Percentiles rank a stretch among this genome's conserved stretches.
phyloP scores from a whole-genome alignment of 1,140 invertebrate genomes.

The Papilio polyxenes region DNA sequence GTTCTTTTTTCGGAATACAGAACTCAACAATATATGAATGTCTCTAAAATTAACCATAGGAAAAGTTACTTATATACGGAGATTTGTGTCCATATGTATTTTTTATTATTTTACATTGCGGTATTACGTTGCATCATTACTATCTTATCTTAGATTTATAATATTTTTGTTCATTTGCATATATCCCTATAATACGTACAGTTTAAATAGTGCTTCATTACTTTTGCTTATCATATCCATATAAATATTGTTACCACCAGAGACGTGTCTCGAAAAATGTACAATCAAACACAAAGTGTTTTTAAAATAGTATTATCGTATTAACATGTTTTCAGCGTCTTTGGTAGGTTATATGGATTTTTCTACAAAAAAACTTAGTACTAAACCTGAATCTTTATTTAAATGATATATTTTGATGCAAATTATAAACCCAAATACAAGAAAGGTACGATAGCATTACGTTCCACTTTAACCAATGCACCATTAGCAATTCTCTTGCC shows the following conservation, averaged over 20 bases:
- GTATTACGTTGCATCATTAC: background rate
- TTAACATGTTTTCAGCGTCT: no score
- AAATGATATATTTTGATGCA: background rate
- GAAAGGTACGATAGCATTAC: background rate
- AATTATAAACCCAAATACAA: background rate
- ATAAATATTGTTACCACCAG: background rate
- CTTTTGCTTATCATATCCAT: background rate
- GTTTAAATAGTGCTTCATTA: background rate
- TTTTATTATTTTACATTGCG: background rate
- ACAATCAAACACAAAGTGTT: no score
- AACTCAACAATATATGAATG: no score
- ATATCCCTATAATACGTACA: background rate
- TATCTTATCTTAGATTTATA: constrained; percentile 6
- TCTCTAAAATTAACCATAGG: no score
- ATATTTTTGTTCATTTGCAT: constrained; percentile 4
- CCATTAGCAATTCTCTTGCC: constrained; percentile 2
- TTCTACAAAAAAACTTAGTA: no score
- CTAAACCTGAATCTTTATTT: no score
- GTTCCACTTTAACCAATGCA: background rate
- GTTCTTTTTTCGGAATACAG: no score
- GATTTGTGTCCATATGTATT: background rate
- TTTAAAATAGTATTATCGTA: no score
- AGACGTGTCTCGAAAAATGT: background rate
- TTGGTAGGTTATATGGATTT: no score
- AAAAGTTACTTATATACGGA: no score